Evolutionary conservation across 1,140 invertebrate genomes (phyloP).

Genomic region (Limonius californicus): DNA sequence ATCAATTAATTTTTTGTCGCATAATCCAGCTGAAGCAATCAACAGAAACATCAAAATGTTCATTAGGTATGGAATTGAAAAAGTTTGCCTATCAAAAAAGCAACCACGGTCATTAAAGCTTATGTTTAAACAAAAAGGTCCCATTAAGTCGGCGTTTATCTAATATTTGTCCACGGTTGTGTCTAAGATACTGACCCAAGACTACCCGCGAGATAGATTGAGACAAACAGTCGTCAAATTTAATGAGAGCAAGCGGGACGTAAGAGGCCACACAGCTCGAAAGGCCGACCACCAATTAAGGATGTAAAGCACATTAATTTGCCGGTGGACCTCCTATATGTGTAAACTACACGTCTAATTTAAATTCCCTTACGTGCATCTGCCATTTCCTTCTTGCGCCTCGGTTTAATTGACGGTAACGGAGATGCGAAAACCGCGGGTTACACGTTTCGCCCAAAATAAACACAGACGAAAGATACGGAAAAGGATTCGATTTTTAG

Average conservation of each 20-base stretch:
- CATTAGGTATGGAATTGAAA: background rate
- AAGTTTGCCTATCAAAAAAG: conserved; percentile 2
- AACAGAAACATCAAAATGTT: background rate
- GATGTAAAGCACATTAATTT: conserved; percentile 50
- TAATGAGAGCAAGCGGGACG: conserved; percentile 27
- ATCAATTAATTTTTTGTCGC: background rate
- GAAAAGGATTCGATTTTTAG: conserved; percentile 26
- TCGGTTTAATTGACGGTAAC: background rate
- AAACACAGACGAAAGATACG: conserved; percentile 19
- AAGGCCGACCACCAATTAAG: conserved; percentile 47
- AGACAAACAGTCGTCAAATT: conserved; percentile 22
- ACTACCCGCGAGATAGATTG: conserved; percentile 27
- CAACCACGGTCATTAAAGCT: conserved; percentile 41
- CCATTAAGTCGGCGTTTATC: conserved; percentile 46
- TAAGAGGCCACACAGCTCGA: conserved; percentile 45
- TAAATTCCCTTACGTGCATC: conserved; percentile 9
- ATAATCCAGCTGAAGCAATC: background rate
- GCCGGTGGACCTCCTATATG: conserved; percentile 43
- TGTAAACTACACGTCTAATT: conserved; percentile 33
- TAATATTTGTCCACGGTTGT: conserved; percentile 47
- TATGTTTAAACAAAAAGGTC: conserved; percentile 47
- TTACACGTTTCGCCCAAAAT: background rate
- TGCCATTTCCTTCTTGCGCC: background rate
- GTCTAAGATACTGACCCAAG: conserved; percentile 34
- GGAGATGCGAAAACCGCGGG: background rate